Percentiles rank a stretch among this genome's conserved stretches.
These are phyloP conservation scores for Sminthurinus signatus DNA, from an alignment of 1,140 invertebrate genomes.

Conservation along the genomic window DNA sequence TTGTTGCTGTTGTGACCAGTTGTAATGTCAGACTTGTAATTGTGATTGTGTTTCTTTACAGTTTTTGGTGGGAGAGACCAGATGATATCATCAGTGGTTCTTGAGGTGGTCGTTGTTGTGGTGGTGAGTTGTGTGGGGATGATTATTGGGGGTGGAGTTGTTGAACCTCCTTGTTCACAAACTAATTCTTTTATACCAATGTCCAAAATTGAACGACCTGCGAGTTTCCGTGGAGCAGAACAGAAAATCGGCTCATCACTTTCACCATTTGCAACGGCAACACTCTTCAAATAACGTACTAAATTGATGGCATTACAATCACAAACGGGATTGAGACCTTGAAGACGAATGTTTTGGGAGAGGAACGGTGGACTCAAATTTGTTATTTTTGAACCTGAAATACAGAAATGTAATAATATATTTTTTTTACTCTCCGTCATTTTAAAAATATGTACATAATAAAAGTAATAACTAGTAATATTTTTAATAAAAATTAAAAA, in stretches of 20 bases:
- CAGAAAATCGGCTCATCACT: constrained; percentile 58
- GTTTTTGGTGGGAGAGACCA: constrained; percentile 67
- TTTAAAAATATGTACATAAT: too few relatives aligned
- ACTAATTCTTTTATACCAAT: constrained; percentile 71
- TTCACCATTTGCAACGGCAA: constrained; percentile 30
- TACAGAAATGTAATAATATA: too few relatives aligned
- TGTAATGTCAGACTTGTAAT: constrained; percentile 47
- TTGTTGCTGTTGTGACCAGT: constrained; percentile 48
- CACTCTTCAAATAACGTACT: constrained; percentile 62
- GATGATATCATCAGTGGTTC: constrained; percentile 61
- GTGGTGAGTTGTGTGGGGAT: constrained; percentile 43
- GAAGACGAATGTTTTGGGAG: constrained; percentile 65
- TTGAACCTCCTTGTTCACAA: constrained; percentile 56
- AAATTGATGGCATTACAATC: constrained; percentile 74
- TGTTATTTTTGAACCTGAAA: constrained; percentile 66
- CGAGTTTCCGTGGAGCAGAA: constrained; percentile 59
- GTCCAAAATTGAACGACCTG: constrained; percentile 60
- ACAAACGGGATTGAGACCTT: constrained; percentile 70
- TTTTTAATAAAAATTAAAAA: too few relatives aligned
- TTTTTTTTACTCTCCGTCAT: too few relatives aligned
- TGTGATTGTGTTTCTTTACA: constrained; percentile 13
- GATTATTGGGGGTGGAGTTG: constrained; percentile 45
- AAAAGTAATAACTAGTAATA: too few relatives aligned
- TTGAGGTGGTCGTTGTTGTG: constrained; percentile 43
- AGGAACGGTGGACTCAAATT: constrained; percentile 69